A percentile compares a stretch with the other conserved stretches of the same genome.
Evolutionary conservation across 2,888 invertebrate species (phyloP).

Genomic region (Pseudococcus longispinus): DNA sequence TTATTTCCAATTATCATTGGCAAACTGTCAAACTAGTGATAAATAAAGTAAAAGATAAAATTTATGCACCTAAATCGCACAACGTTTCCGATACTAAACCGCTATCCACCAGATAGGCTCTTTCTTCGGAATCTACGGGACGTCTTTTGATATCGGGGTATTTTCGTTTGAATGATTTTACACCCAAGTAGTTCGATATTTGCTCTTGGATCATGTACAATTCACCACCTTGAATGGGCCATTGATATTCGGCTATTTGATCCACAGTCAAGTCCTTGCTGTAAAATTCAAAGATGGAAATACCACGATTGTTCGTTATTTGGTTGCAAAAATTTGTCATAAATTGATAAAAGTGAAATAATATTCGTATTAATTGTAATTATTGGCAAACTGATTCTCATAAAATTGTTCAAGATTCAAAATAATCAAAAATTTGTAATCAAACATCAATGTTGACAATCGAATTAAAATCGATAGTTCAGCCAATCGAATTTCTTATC

Average conservation of each 20-base stretch:
- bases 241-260: constrained; percentile 91
- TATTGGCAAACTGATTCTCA: too few relatives aligned
- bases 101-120: constrained; percentile 83
- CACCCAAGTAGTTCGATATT: constrained; percentile 90
- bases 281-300: background rate
- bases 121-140: constrained; percentile 87
- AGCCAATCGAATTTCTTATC: too few relatives aligned
- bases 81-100: constrained; percentile 87
- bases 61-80: constrained; percentile 81
- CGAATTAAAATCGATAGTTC: too few relatives aligned
- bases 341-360: too few relatives aligned
- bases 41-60: background rate
- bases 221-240: constrained; percentile 76
- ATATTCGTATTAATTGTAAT: too few relatives aligned
- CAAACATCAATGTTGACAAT: too few relatives aligned
- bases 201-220: constrained; percentile 96
- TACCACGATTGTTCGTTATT: background rate
- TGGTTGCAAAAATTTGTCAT: background rate
- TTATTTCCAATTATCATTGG: background rate
- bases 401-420: too few relatives aligned
- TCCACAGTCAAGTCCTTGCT: constrained; percentile 72
- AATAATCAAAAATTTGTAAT: too few relatives aligned
- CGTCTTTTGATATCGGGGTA: constrained; percentile 87
- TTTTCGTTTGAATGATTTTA: constrained; percentile 96
- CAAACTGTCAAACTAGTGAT: background rate